Conservation (phyloP, 1,140 invertebrate genomes). For the Zaprionus africanus region DNA sequence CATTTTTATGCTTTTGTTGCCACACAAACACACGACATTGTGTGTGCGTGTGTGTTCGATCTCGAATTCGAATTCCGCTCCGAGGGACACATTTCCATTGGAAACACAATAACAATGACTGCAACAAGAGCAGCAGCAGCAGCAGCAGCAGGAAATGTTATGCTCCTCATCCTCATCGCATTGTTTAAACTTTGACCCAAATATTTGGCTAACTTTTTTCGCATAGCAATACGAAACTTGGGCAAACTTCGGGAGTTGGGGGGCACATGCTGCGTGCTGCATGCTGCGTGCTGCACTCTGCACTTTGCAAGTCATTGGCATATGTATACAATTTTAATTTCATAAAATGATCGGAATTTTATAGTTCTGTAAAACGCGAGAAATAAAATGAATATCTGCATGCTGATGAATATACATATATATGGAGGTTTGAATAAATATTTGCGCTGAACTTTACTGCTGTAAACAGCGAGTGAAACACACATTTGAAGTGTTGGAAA, state of each 20-base stretch:
- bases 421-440: neutral
- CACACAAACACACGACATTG: constrained; percentile 44
- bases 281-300: neutral
- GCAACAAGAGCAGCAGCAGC: neutral
- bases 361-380: neutral
- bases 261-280: neutral
- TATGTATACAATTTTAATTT: constrained; percentile 13
- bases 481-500: too few relatives aligned
- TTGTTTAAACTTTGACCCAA: constrained; percentile 74
- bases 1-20: constrained; percentile 76
- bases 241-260: neutral
- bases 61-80: constrained; percentile 16
- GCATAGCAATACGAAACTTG: constrained; percentile 34
- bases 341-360: constrained; percentile 7
- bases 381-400: neutral
- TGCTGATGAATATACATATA: neutral
- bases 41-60: constrained; percentile 11
- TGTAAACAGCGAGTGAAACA: neutral
- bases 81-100: constrained; percentile 14
- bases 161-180: constrained; percentile 24
- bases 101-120: constrained; percentile 6
- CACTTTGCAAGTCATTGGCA: constrained; percentile 17
- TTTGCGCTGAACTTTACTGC: neutral
- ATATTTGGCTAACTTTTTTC: constrained; percentile 60
- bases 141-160: constrained; percentile 43